Percentiles rank a stretch among this genome's conserved stretches.
Conservation (phyloP, 2,797 vertebrate genomes). For the Characodon lateralis region DNA sequence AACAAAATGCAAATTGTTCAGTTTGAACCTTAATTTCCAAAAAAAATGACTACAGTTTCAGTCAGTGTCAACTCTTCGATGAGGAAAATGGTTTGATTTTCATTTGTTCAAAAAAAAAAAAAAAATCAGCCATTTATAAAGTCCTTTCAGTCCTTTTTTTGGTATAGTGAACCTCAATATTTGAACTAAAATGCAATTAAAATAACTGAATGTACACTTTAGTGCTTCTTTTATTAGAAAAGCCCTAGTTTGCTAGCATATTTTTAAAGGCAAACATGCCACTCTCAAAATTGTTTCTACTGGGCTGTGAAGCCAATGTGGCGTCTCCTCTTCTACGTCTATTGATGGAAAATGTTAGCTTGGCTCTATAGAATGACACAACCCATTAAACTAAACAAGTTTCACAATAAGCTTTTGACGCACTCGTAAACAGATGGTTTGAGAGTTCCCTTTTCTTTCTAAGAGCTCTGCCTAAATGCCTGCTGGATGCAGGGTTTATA, state of each 20-base stretch:
- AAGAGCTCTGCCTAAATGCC: neutral
- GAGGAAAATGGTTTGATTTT: neutral
- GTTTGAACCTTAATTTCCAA: no score
- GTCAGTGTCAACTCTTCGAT: neutral
- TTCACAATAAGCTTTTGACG: slow-evolving; percentile 2
- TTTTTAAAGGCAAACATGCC: neutral
- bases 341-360: slow-evolving; percentile 5
- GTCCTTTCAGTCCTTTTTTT: neutral
- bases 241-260: neutral
- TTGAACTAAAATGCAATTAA: neutral
- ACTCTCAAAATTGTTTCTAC: neutral
- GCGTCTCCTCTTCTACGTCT: neutral
- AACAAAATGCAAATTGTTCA: neutral
- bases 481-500: slow-evolving; percentile 1
- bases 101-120: neutral
- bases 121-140: neutral
- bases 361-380: slow-evolving; percentile 1
- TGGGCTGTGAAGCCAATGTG: neutral
- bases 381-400: slow-evolving; percentile 10
- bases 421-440: slow-evolving; percentile 1
- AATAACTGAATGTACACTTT: neutral
- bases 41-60: neutral
- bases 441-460: slow-evolving; percentile 4
- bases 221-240: neutral
- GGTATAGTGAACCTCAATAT: neutral